These are phyloP conservation scores for Odontesthes bonariensis DNA, from an alignment of 2,113 vertebrate species.

Conservation along the genomic window DNA sequence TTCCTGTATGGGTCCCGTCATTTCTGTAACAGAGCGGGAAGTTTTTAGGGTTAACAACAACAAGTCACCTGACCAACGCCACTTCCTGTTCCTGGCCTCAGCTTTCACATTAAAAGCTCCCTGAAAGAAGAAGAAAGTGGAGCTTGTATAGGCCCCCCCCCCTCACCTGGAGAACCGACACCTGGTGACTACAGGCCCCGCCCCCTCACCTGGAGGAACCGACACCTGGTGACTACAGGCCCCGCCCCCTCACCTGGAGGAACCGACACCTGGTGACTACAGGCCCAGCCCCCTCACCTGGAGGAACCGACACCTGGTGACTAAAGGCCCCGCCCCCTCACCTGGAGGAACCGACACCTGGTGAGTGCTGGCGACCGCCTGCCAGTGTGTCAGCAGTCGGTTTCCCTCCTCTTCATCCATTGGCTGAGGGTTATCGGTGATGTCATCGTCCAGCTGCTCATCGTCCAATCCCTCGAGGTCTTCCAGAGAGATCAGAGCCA, in stretches of 20 bases:
- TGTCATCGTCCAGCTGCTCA: constrained; percentile 74
- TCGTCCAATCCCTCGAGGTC: constrained; percentile 85
- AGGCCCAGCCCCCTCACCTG: background rate
- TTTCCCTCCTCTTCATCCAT: constrained; percentile 70
- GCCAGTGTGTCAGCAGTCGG: constrained; percentile 84
- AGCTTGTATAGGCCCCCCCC: too few species aligned
- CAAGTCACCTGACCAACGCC: background rate
- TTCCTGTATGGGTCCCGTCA: constrained; percentile 86
- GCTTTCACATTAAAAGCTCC: too few species aligned
- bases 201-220: too few species aligned
- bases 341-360: constrained; percentile 87
- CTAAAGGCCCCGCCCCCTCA: constrained; percentile 47
- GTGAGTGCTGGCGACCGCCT: constrained; percentile 84
- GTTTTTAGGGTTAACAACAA: background rate
- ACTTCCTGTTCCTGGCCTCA: too few species aligned
- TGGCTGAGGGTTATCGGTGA: constrained; percentile 69
- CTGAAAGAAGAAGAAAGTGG: too few species aligned
- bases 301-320: too few species aligned
- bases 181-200: too few species aligned
- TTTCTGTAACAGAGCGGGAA: constrained; percentile 75
- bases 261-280: too few species aligned
- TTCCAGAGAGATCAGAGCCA: constrained; percentile 87
- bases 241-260: too few species aligned
- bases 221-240: background rate
- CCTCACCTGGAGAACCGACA: too few species aligned